phyloP scores from a whole-genome alignment of 2,888 invertebrate species.

The Metacarcinus magister region DNA sequence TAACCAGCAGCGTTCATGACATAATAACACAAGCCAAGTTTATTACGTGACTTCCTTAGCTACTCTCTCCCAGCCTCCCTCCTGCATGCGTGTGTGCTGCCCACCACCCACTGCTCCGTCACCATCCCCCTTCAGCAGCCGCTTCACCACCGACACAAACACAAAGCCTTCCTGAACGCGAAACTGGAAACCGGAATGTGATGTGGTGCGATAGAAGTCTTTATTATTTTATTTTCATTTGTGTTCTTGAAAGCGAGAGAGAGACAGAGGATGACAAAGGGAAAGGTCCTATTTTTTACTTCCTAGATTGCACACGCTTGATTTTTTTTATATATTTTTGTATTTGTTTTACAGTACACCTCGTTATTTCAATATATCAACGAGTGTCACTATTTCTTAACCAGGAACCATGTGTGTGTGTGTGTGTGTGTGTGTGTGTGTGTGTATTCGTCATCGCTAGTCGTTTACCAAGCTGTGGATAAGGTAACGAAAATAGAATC shows the following conservation, averaged over 20 bases:
- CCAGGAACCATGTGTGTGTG: neutral
- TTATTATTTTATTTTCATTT: neutral
- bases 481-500: neutral
- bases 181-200: constrained; percentile 5
- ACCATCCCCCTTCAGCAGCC: neutral
- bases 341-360: neutral
- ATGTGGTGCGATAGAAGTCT: neutral
- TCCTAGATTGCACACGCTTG: neutral
- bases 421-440: too few species aligned
- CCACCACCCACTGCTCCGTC: neutral
- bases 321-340: neutral
- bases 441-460: neutral
- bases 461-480: neutral
- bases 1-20: neutral
- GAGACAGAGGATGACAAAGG: neutral
- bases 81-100: neutral
- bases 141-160: constrained; percentile 10
- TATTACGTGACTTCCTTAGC: neutral
- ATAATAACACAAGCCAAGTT: neutral
- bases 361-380: constrained; percentile 4
- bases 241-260: neutral
- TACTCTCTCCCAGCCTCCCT: neutral
- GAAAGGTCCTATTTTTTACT: neutral
- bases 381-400: neutral
- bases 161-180: constrained; percentile 11